Conservation (phyloP, 2,888 invertebrate species). For the Sinodicranocentrus sp. region DNA sequence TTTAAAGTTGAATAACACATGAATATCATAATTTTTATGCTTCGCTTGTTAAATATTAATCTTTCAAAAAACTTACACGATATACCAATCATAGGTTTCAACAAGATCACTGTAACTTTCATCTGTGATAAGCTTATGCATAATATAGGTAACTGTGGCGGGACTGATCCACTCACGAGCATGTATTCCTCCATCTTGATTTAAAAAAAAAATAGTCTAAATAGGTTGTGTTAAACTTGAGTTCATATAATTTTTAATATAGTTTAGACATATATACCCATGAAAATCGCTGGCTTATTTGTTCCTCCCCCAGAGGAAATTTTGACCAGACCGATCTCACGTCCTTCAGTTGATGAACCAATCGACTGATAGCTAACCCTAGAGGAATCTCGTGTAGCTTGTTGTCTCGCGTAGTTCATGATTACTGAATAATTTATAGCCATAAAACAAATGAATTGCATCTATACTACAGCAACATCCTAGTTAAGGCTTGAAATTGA, state of each 20-base stretch:
- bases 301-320: conserved; percentile 77
- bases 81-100: conserved; percentile 83
- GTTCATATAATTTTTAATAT: no score
- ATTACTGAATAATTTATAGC: conserved; percentile 75
- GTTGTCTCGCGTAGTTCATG: conserved; percentile 72
- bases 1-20: no score
- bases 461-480: no score
- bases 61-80: conserved; percentile 79
- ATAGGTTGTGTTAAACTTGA: no score
- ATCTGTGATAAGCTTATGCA: conserved; percentile 70
- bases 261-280: conserved; percentile 77
- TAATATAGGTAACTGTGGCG: conserved; percentile 74
- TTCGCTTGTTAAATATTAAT: no score
- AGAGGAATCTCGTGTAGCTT: conserved; percentile 70
- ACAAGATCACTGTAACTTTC: conserved; percentile 78
- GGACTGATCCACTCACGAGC: conserved; percentile 85
- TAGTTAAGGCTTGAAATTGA: no score
- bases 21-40: no score
- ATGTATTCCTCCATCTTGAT: conserved; percentile 84
- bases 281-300: conserved; percentile 79
- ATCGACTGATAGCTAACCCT: conserved; percentile 76
- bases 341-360: conserved; percentile 77
- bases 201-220: no score
- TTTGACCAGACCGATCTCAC: conserved; percentile 78
- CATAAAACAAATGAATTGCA: no score